Evolutionary conservation across 1,140 invertebrate genomes (phyloP).

Genomic region (Tetragonula clypearis): DNA sequence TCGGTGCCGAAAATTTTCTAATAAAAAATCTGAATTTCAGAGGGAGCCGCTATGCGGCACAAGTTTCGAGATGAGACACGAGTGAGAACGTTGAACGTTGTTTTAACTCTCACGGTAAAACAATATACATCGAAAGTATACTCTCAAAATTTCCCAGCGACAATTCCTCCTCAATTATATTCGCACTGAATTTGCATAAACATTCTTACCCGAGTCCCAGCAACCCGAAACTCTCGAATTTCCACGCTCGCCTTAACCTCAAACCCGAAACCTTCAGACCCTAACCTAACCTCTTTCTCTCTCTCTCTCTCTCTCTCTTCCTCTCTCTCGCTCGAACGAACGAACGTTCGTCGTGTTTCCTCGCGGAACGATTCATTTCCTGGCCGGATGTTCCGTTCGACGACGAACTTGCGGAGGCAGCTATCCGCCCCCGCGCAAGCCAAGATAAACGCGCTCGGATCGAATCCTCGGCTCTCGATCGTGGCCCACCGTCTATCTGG

Average conservation of each 20-base stretch:
- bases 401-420: neutral
- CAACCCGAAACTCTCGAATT: neutral
- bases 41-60: no score
- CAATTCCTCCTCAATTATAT: no score
- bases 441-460: slow-evolving; percentile 46
- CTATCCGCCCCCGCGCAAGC: neutral
- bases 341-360: neutral
- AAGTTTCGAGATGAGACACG: no score
- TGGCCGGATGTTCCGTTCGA: slow-evolving; percentile 6
- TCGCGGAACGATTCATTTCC: slow-evolving; percentile 39
- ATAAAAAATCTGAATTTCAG: neutral
- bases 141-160: no score
- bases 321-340: neutral
- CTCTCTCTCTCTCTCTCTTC: neutral
- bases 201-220: neutral
- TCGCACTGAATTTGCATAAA: no score
- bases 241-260: no score
- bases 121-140: no score
- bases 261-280: neutral
- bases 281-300: neutral
- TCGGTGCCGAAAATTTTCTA: neutral
- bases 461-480: slow-evolving; percentile 26
- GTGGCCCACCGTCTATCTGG: slow-evolving; percentile 28
- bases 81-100: no score
- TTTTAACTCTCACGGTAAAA: no score